Base-by-base conservation (phyloP, 2,113 vertebrate species). In the Ictidomys tridecemlineatus region DNA sequence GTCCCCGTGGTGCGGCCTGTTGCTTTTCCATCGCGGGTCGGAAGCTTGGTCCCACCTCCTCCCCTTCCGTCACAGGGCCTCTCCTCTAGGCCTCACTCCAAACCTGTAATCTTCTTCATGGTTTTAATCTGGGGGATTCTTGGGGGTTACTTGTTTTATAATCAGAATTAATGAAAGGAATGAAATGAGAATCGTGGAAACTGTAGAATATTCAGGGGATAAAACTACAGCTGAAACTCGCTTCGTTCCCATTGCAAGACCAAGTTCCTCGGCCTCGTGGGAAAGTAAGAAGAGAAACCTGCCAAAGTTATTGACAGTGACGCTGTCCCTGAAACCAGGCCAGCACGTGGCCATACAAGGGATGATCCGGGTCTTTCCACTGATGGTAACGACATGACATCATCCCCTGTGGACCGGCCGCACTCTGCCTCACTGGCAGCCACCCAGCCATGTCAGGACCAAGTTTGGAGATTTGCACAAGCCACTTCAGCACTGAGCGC, bases 391-490 rank as follows among this genome's bases (percentile, higher is more conserved):
- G 34, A 42, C 93, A 78, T 63, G 58, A n/a, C 67, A 63, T 80
- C 72, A 48, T 13, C 28, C 58, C 42, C 18, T 63, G 14, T 8
- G 73, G 39, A 86, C 61, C 16, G 67, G 22, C 34, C 34, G 9
- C 32, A 45, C 63, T 30, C 51, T 77, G 24, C 53, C 45, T 77
- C 30, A 51, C 30, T 74, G 39, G 20, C 4, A 63, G 69, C 48
- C 51, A 42, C 22, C 22, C 17, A 30, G 24, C 61, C 70, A 53
- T 9, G 30, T 3, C 20, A 77, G 42, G 82, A 53, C 30, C 39
- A 26, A 67, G 42, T 56, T 80, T 96, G 10, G 93, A 83, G 69
- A 89, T 95, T 93, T 88, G 96, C 84, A 48, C 73, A 58, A 51
- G 10, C 13, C 48, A 51, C 48, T 51, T 85, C 97, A 86, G 53